phyloP scores from a whole-genome alignment of 64 coral and sea anemone species.

The Montipora cactus region DNA sequence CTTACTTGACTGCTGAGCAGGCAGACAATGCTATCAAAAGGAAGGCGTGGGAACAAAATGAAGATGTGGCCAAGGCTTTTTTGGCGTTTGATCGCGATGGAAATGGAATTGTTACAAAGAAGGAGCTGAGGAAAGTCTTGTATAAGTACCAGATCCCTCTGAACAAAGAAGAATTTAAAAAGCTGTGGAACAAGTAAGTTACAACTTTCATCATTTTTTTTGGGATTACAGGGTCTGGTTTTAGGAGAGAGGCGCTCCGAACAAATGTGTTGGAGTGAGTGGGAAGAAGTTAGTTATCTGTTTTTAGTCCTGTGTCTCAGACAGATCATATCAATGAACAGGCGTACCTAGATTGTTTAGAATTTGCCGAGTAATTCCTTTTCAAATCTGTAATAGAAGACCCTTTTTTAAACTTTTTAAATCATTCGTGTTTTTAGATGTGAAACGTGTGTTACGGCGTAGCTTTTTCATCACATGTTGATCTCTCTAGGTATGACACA shows the following conservation, averaged over 20 bases:
- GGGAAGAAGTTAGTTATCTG: too few relatives aligned
- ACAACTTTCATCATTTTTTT: too few relatives aligned
- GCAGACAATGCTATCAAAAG: slow-evolving; percentile 87
- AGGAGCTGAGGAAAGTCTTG: slow-evolving; percentile 90
- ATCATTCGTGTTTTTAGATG: too few relatives aligned
- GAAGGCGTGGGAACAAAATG: slow-evolving; percentile 84
- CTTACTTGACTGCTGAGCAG: slow-evolving; percentile 78
- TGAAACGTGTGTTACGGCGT: not conserved
- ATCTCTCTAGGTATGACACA: slow-evolving; percentile 81
- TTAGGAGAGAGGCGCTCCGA: too few relatives aligned
- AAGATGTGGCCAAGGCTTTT: slow-evolving; percentile 90
- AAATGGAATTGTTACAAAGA: slow-evolving; percentile 96
- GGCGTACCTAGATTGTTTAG: too few relatives aligned
- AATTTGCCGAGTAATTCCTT: too few relatives aligned
- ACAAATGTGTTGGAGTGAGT: too few relatives aligned
- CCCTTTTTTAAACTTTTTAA: too few relatives aligned
- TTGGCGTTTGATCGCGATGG: slow-evolving; percentile 92
- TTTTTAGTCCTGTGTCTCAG: too few relatives aligned
- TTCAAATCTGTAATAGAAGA: too few relatives aligned
- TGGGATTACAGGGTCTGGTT: too few relatives aligned
- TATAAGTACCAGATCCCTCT: slow-evolving; percentile 92
- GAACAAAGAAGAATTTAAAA: slow-evolving; percentile 90
- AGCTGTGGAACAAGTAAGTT: slow-evolving; percentile 92
- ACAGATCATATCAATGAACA: too few relatives aligned
- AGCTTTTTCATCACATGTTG: not conserved